Evolutionary conservation across 2,888 invertebrate species (phyloP), one percentile per base, ranked within the genome.

Genomic region (Boloria selene): DNA sequence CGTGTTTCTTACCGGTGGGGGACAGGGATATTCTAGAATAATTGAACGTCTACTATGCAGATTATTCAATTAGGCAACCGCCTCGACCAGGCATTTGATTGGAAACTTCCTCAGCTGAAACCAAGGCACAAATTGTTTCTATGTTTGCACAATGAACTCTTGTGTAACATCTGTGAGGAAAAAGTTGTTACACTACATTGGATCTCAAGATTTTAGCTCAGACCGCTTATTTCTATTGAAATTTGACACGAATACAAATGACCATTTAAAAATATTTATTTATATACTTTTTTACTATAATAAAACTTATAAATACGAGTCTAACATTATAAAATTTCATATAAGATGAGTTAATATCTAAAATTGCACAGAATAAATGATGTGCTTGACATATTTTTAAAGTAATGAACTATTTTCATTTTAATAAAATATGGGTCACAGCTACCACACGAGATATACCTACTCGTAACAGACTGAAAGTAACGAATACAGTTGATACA

Each of bases 51-150:
- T 82, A 80, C 78, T 77, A 73, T 73, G 75, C 80, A 79, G 82
- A 81, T 84, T 81, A 86, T 85, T 83, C 83, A 86, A 86, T 87
- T 75, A 75, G 71, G 60, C 71, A 70, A 70, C 70, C 63, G 73
- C 69, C 70, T 65, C 70, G 69, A 67, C 67, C 66, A 61, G 67
- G 73, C 77, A 77, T 79, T 81, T 83, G 82, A 88, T 87, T 87
- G 84, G 77, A 64, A 70, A 78, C 84, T 81, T 88, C 86, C 88
- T 85, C 76, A 73, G 62, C 74, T 68, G 69, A 73, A 78, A 80
- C 79, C 79, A 80, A 80, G 77, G 73, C 77, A 71, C 71, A 73
- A 72, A 69, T 70, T 71, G 69, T 71, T 70, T 69, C 63, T 68
- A 65, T 69, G 61, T 65, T 56, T 65, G 70, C 61, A 67, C 67